phyloP scores from a whole-genome alignment of 2,797 vertebrate genomes.

The Sylvia borin region DNA sequence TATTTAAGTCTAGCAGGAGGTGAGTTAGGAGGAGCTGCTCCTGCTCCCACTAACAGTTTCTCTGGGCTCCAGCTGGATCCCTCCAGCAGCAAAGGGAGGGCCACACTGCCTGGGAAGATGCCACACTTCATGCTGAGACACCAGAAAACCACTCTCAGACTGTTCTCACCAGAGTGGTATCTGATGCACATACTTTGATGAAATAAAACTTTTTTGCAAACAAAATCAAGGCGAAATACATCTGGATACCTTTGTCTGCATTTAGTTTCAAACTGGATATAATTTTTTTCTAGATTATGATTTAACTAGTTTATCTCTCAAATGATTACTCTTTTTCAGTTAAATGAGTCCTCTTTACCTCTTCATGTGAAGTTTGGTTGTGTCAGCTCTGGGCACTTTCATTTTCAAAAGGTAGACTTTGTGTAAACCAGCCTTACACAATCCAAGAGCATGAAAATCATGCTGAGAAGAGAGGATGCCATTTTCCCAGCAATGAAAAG shows the following conservation, averaged over 20 bases:
- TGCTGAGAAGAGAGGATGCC: not conserved
- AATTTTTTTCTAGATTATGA: not conserved
- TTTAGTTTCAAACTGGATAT: not conserved
- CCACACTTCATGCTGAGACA: not conserved
- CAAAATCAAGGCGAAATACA: not conserved
- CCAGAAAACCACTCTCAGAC: not conserved
- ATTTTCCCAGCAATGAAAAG: not conserved
- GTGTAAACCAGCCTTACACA: not conserved
- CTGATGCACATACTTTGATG: not conserved
- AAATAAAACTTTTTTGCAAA: not conserved
- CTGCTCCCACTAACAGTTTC: not conserved
- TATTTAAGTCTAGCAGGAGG: not conserved
- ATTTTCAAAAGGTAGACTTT: not conserved
- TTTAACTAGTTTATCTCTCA: not conserved
- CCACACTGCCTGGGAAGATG: accelerated
- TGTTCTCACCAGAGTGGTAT: not conserved
- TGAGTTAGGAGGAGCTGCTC: not conserved
- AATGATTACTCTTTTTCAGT: not conserved
- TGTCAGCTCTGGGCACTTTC: not conserved
- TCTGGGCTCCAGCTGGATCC: not conserved
- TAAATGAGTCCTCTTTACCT: not conserved
- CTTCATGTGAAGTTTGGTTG: not conserved
- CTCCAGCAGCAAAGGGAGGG: not conserved
- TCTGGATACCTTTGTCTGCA: not conserved
- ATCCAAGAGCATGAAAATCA: not conserved